These are phyloP conservation scores for Cylloceria caligata DNA, from an alignment of 2,888 invertebrate genomes.

Conservation along the genomic window DNA sequence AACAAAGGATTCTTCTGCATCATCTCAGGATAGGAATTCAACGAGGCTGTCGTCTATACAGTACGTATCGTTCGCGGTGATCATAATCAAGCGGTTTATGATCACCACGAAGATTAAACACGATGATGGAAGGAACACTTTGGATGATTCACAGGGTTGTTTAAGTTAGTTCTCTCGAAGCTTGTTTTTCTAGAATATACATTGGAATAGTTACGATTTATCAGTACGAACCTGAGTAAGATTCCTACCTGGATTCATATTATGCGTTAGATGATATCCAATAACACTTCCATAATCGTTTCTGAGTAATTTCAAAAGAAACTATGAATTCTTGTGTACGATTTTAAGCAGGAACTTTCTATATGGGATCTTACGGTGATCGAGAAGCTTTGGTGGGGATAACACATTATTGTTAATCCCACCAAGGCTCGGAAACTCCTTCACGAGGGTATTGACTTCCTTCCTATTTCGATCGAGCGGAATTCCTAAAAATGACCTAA, in stretches of 20 bases:
- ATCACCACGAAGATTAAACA: conserved; percentile 1
- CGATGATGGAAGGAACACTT: too few relatives aligned
- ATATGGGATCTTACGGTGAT: not conserved
- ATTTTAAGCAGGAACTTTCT: not conserved
- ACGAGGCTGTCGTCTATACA: not conserved
- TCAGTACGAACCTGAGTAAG: not conserved
- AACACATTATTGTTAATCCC: not conserved
- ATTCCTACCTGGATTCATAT: not conserved
- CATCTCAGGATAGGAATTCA: not conserved
- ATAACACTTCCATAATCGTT: not conserved
- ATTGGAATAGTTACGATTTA: not conserved
- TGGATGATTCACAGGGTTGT: too few relatives aligned
- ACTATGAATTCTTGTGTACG: not conserved
- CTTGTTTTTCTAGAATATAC: not conserved
- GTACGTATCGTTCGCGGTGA: too few relatives aligned
- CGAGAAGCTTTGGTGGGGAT: not conserved
- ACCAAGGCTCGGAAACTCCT: not conserved
- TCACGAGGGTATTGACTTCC: not conserved
- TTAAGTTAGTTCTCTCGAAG: too few relatives aligned
- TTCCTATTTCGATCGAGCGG: conserved; percentile 8
- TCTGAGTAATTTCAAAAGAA: not conserved
- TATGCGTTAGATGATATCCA: not conserved
- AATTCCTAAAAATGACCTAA: conserved; percentile 20
- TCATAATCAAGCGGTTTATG: too few relatives aligned
- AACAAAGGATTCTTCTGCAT: not conserved